These are phyloP conservation scores for Enteromius trimaculatus DNA, from an alignment of 2,797 vertebrate genomes.

Conservation along the genomic window DNA sequence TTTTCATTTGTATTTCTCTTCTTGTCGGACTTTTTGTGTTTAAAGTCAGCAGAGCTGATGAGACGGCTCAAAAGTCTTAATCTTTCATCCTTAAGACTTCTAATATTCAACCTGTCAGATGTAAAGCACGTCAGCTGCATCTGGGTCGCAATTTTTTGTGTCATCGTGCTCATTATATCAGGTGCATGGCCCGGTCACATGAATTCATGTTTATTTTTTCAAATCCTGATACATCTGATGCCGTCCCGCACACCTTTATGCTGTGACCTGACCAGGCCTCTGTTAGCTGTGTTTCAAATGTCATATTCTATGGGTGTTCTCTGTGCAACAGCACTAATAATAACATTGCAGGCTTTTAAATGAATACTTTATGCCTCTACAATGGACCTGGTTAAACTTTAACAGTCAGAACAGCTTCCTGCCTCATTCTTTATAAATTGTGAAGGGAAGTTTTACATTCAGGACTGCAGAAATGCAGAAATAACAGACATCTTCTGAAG, in stretches of 20 bases:
- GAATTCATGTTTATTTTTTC: neutral
- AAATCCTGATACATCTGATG: neutral
- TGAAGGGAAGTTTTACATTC: neutral
- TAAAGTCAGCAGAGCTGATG: conserved; percentile 4
- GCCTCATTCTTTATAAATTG: neutral
- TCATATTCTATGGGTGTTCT: neutral
- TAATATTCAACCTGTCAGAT: neutral
- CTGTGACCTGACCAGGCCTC: neutral
- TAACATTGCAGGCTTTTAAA: neutral
- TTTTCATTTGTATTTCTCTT: neutral
- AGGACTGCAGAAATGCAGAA: neutral
- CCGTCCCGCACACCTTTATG: neutral
- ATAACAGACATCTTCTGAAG: neutral
- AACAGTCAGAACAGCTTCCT: neutral
- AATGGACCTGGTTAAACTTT: neutral
- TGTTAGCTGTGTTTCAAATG: conserved; percentile 15
- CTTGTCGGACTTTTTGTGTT: neutral
- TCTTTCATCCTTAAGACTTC: neutral
- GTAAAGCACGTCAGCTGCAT: neutral
- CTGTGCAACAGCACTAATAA: conserved; percentile 8
- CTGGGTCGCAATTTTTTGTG: neutral
- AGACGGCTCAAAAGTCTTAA: neutral
- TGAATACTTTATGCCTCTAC: neutral
- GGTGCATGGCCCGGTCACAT: neutral
- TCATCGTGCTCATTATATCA: neutral